Base-by-base conservation (phyloP, 92 coral and sea anemone genomes). In the Actinostola sp. region DNA sequence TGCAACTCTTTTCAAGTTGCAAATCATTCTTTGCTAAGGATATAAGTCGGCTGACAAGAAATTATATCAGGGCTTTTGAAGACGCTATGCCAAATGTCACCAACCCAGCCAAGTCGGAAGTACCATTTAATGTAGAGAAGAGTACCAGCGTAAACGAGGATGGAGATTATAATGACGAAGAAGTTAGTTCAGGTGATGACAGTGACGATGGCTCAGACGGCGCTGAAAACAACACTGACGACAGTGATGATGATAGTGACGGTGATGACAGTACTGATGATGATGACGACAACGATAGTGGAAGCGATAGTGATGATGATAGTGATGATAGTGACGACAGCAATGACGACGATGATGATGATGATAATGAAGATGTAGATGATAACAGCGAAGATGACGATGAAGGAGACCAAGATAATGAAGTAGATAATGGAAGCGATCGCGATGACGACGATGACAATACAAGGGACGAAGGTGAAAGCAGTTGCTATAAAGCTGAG, bases 1-100 rank as follows among this genome's bases (percentile, higher is more conserved):
- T 81, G 73, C 86, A 81, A 33, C 80, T 81, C 39, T 71, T 63
- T 32, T 42, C 74, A 3, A 29, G 72, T 33, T 64, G 73, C 29
- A 53, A 24, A 30, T 44, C 33, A 16, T 42, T 64, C 67, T 46
- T 81, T 4, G 56, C 48, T 20, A 6, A 72, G 49, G 80, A 81
- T 23, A 25, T 66, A 8, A 57, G 65, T 41, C 44, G 28, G 0
- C 38, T 81, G 15, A 53, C 86, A 43, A 56, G 20, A 17, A 43
- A 32, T 26, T 65, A 30, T 71, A 50, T 72, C 27, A 57, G 41
- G 6, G 34, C 13, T 13, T 72, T 81, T 66, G 63, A 77, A 51
- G 59, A 25, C 4, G 30, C 59, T 53, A n/a, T 53, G 59, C 28
- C 30, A 6, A 7, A 46, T 13, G n/a, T 7, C 4, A 3, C 15